phyloP scores from a whole-genome alignment of 2,113 vertebrate genomes.

The Ellobius talpinus region DNA sequence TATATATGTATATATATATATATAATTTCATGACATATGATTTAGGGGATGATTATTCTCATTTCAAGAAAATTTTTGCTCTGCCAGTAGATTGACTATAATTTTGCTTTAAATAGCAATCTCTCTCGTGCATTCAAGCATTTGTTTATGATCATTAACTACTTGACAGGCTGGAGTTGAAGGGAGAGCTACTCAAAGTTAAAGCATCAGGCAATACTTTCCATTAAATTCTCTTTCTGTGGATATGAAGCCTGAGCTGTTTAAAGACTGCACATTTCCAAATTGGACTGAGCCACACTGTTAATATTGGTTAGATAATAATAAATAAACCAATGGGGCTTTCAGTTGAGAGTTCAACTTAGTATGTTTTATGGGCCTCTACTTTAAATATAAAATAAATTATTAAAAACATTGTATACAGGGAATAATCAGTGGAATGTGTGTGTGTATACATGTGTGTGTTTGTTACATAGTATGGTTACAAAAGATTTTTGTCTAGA shows the following conservation, averaged over 20 bases:
- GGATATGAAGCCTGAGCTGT: neutral
- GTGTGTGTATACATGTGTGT: neutral
- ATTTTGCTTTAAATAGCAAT: slow-evolving; percentile 79
- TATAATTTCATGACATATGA: slow-evolving; percentile 39
- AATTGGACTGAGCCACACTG: neutral
- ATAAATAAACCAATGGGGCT: neutral
- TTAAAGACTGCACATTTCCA: slow-evolving; percentile 49
- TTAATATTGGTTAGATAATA: slow-evolving; percentile 35
- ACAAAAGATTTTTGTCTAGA: slow-evolving; percentile 11
- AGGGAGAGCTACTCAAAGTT: slow-evolving; percentile 68
- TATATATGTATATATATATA: too few relatives aligned
- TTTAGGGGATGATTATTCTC: slow-evolving; percentile 67
- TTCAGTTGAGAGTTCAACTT: slow-evolving; percentile 40
- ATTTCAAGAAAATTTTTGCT: slow-evolving; percentile 66
- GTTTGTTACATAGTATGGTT: neutral
- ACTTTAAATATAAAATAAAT: slow-evolving; percentile 3
- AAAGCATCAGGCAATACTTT: slow-evolving; percentile 70
- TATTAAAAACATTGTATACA: neutral
- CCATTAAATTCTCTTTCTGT: slow-evolving; percentile 63
- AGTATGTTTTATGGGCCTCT: neutral
- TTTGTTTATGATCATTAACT: slow-evolving; percentile 79
- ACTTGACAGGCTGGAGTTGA: slow-evolving; percentile 76
- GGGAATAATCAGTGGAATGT: neutral
- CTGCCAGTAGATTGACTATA: slow-evolving; percentile 68
- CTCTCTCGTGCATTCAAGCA: slow-evolving; percentile 61